These are phyloP conservation scores for Drosophila monieri DNA, from an alignment of 2,888 invertebrate genomes.

Conservation along the genomic window DNA sequence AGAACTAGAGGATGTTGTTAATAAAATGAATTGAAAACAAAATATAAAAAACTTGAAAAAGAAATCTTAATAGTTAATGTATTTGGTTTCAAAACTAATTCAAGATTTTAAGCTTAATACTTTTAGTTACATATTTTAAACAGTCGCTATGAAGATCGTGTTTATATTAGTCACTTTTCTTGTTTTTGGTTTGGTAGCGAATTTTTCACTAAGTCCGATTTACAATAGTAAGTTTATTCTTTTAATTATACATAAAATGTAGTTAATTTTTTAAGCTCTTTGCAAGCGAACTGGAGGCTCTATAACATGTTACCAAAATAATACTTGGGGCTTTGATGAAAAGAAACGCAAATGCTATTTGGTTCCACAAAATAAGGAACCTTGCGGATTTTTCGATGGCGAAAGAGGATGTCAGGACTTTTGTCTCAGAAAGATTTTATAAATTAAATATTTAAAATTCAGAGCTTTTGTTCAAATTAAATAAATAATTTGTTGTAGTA, in stretches of 20 bases:
- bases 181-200: neutral
- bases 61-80: neutral
- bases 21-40: neutral
- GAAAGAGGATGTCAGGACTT: conserved; percentile 27
- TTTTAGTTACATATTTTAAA: neutral
- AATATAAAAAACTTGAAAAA: neutral
- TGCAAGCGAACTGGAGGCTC: conserved; percentile 19
- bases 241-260: neutral
- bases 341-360: conserved; percentile 5
- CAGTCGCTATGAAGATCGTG: neutral
- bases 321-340: conserved; percentile 37
- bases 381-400: conserved; percentile 40
- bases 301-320: conserved; percentile 8
- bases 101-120: neutral
- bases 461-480: neutral
- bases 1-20: neutral
- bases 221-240: neutral
- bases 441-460: too few relatives aligned
- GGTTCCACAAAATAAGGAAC: conserved; percentile 6
- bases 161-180: neutral
- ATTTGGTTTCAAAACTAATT: neutral
- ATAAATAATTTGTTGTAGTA: neutral
- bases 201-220: neutral
- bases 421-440: conserved; percentile 10
- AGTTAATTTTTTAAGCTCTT: conserved; percentile 3